Evolutionary conservation across 2,797 vertebrate genomes (phyloP).

Genomic region (Acipenser oxyrinchus): DNA sequence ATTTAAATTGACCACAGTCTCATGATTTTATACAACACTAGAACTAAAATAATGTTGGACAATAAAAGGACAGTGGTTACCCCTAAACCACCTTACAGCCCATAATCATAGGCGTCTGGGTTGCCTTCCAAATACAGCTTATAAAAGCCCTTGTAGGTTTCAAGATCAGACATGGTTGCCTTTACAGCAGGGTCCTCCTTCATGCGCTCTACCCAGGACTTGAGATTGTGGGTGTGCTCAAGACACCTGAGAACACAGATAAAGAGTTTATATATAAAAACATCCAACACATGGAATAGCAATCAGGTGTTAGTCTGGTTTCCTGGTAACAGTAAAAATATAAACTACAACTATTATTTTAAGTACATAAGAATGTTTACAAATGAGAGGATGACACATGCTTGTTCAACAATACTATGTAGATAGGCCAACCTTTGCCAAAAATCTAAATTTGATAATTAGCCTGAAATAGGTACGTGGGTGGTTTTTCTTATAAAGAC

Average conservation of each 20-base stretch:
- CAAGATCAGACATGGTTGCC: constrained; percentile 47
- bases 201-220: constrained; percentile 70
- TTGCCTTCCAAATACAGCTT: constrained; percentile 61
- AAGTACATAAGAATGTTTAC: too few species aligned
- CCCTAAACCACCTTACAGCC: constrained; percentile 50
- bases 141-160: constrained; percentile 52
- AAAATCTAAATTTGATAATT: neutral
- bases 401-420: too few species aligned
- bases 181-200: constrained; percentile 68
- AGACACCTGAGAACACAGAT: constrained; percentile 53
- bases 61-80: too few species aligned
- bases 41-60: too few species aligned
- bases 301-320: neutral
- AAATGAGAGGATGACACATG: too few species aligned
- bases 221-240: constrained; percentile 55
- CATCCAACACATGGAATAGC: neutral
- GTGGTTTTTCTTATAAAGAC: too few species aligned
- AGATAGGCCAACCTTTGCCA: too few species aligned
- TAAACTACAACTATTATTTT: too few species aligned
- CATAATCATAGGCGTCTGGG: constrained; percentile 68
- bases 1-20: too few species aligned
- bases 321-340: too few species aligned
- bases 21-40: too few species aligned
- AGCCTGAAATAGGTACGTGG: too few species aligned
- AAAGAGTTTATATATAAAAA: constrained; percentile 10